phyloP scores from a whole-genome alignment of 2,888 invertebrate genomes.

The Abrostola triplasia region DNA sequence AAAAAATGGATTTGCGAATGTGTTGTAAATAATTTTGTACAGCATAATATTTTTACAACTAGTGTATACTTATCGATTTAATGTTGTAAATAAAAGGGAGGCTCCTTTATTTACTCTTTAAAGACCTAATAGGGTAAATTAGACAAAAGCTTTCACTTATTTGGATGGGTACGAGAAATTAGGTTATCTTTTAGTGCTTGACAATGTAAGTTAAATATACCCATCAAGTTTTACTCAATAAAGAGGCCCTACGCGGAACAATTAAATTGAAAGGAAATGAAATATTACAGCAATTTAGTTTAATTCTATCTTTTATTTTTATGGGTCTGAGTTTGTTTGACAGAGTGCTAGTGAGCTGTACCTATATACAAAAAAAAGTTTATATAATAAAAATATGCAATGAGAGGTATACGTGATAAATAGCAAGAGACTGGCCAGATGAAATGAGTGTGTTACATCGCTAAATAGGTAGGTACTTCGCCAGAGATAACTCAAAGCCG shows the following conservation, averaged over 20 bases:
- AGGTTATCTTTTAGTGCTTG: conserved; percentile 4
- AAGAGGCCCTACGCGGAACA: conserved; percentile 1
- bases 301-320: no score
- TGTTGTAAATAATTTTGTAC: no score
- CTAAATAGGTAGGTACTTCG: no score
- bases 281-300: neutral
- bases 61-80: neutral
- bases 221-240: neutral
- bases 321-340: no score
- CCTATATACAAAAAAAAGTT: no score
- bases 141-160: conserved; percentile 6
- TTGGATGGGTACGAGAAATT: neutral
- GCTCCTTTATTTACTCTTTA: neutral
- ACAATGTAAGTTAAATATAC: neutral
- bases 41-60: neutral
- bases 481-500: no score
- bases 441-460: no score
- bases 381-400: neutral
- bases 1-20: no score
- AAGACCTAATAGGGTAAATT: conserved; percentile 1
- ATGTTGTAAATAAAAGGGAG: no score
- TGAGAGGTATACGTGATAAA: no score
- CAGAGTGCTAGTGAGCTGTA: no score
- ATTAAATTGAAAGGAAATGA: neutral
- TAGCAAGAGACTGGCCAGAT: no score